Base-by-base conservation (phyloP, 1,140 invertebrate genomes). In the Drosophila hydei region DNA sequence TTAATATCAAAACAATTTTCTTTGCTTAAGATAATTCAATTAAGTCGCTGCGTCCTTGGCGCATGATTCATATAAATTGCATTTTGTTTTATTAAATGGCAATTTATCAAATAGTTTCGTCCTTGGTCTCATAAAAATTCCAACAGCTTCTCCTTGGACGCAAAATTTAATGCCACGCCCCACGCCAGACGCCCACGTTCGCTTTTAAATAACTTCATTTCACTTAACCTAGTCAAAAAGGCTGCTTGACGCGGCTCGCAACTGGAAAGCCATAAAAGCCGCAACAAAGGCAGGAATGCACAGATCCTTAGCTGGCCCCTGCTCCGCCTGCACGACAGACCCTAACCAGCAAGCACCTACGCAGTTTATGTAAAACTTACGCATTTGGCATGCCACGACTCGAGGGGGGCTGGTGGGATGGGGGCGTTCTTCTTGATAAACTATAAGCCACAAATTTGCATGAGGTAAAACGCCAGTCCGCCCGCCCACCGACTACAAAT, bases 381-480 rank as follows among this genome's bases (percentile, higher is more conserved):
- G 80, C 80, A 85, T 80, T 85, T 72, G 30, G 48, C 62, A 76
- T 84, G 48, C 60, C 64, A 47, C 38, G 40, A 43, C 21, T 14
- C 38, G 21, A n/a, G 8, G 27, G 23, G 45, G 12, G 9, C 12
- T 9, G 8, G 9, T 40, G 33, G 63, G n/a, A 16, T 38, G 25
- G 33, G n/a, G 64, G 76, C 52, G 69, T 40, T 42, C 8, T 42
- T 77, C 83, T 77, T 85, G 81, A 85, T 85, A 87, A 81, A 87
- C 83, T 85, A 75, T 85, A 85, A 85, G 81, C 81, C 81, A 85
- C 81, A 85, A 85, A 85, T 85, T 85, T 85, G 81, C 81, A 85
- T 85, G 80, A 72, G 64, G 74, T 77, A 62, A 16, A 42, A 42
- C 38, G 16, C n/a, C 38, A 16, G 16, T 62, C 62, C 69, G 16